Evolutionary conservation across 2,797 vertebrate genomes (phyloP), one percentile per base, ranked within the genome.

Genomic region (Dermochelys coriacea): DNA sequence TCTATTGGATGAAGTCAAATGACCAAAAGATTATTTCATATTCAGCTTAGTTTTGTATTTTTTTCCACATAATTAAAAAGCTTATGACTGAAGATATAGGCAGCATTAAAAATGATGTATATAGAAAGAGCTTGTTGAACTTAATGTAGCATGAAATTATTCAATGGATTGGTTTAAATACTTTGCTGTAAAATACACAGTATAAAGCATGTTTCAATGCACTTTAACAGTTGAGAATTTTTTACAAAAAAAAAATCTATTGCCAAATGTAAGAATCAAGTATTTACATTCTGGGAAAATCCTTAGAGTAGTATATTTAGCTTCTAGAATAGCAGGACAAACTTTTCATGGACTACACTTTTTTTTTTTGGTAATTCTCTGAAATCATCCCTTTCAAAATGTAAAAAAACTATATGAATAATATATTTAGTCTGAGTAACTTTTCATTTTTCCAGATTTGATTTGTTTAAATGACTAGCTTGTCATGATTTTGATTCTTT

Each of bases 141-240:
- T 96, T 98, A 97, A 98, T 91, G 95, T 94, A 93, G 91, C 97
- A 90, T 97, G 97, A 98, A 97, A 98, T 97, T 98, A 97, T 97
- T 93, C 95, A 97, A 95, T 6, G 2, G 95, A 92, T 81, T 2
- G 3, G 89, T 95, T 97, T 96, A 97, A 97, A 96, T 92, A 86
- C 92, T 94, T 94, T 78, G 88, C 94, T 95, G 86, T 90, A 97
- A 98, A 97, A 96, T 88, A 95, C 83, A 97, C 84, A 96, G 49
- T 50, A 96, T 96, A 97, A 96, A 94, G 89, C 86, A 94, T 49
- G 86, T 96, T 83, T 96, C 91, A 93, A n/a, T 86, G 75, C 54
- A 87, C 90, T 94, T 91, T 94, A 96, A 93, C 2, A 94, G 80
- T 82, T 78, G 34, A 88, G 77, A 85, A 71, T 68, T 68, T 94